These are phyloP conservation scores for Orthosia cruda DNA, from an alignment of 2,888 invertebrate species.

Conservation along the genomic window DNA sequence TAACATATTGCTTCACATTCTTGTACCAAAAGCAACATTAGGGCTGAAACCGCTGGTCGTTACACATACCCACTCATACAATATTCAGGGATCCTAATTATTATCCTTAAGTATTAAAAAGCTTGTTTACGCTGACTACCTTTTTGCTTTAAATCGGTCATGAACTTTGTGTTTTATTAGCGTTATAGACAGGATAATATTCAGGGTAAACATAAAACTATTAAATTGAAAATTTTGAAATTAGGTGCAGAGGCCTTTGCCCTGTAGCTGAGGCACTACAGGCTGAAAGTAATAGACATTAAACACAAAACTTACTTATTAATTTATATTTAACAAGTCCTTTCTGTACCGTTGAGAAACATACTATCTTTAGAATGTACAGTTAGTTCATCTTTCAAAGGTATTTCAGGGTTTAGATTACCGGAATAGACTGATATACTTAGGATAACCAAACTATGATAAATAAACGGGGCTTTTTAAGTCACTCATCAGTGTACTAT, in stretches of 20 bases:
- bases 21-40: slow-evolving; percentile 40
- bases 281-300: too few species aligned
- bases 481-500: too few species aligned
- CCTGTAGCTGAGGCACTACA: neutral
- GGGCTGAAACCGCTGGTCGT: slow-evolving; percentile 31
- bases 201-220: neutral
- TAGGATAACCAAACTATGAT: too few species aligned
- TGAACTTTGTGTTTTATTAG: slow-evolving; percentile 16
- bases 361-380: too few species aligned
- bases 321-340: too few species aligned
- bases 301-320: too few species aligned
- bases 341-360: too few species aligned
- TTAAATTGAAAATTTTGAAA: neutral
- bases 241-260: neutral
- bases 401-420: too few species aligned
- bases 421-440: too few species aligned
- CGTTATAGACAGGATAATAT: neutral
- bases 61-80: slow-evolving; percentile 34
- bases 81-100: slow-evolving; percentile 50
- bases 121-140: slow-evolving; percentile 18
- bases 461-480: too few species aligned
- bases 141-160: slow-evolving; percentile 31
- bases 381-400: too few species aligned
- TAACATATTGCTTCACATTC: slow-evolving; percentile 48
- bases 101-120: slow-evolving; percentile 21